A percentile compares a stretch with the other conserved stretches of the same genome.
Evolutionary conservation across 1,140 invertebrate genomes (phyloP).

Genomic region (Papilio glaucus): DNA sequence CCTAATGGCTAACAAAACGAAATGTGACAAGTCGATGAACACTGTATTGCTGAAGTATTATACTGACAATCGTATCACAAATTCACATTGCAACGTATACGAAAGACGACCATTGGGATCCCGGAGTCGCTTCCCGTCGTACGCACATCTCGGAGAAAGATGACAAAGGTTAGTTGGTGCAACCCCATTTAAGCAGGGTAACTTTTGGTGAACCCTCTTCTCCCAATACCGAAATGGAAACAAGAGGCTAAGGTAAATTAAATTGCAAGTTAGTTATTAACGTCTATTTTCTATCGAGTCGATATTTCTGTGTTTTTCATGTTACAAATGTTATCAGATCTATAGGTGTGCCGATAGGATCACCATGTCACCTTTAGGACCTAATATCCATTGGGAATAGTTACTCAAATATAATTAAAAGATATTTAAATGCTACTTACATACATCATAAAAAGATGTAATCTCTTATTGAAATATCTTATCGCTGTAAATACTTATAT

Average conservation of each 20-base stretch:
- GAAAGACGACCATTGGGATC: no score
- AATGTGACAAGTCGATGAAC: constrained; percentile 45
- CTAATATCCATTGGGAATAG: not conserved
- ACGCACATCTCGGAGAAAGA: no score
- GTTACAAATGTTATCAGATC: not conserved
- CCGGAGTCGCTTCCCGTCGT: no score
- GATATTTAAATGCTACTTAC: constrained; percentile 1
- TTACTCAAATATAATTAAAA: not conserved
- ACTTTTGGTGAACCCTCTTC: no score
- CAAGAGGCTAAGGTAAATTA: no score
- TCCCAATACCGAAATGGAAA: no score
- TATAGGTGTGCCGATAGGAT: not conserved
- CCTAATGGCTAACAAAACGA: constrained; percentile 34
- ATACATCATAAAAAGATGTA: constrained; percentile 10
- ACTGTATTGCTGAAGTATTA: constrained; percentile 32
- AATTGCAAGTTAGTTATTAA: no score
- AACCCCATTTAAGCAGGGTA: no score
- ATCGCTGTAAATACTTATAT: constrained; percentile 7
- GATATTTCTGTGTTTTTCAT: not conserved
- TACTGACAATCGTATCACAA: constrained; percentile 14
- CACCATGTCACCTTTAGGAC: constrained; percentile 7
- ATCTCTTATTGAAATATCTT: constrained; percentile 13
- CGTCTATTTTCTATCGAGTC: no score
- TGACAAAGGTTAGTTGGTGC: no score
- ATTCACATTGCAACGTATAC: no score